Conservation (phyloP, 1,140 invertebrate genomes). For the Rhynchophorus ferrugineus region DNA sequence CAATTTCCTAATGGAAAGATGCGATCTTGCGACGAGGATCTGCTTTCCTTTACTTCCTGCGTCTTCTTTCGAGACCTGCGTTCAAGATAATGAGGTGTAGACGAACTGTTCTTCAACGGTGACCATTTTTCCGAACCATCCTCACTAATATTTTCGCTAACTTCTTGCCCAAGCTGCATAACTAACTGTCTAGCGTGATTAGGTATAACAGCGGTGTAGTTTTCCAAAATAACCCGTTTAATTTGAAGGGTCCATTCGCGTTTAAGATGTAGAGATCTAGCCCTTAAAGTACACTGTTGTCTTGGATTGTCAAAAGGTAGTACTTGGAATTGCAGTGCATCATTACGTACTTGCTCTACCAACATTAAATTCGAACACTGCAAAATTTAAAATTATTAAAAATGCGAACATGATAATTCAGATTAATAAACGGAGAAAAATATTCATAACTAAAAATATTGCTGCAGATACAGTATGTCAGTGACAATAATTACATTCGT, state of each 20-base stretch:
- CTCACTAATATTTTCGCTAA: constrained; percentile 29
- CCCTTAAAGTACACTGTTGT: constrained; percentile 83
- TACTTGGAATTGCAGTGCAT: constrained; percentile 90
- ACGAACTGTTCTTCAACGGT: constrained; percentile 63
- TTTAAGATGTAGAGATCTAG: constrained; percentile 83
- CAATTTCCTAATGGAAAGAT: constrained; percentile 50
- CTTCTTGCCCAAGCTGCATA: constrained; percentile 81
- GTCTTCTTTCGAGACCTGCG: constrained; percentile 48
- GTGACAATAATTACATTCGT: no score
- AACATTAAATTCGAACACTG: constrained; percentile 97
- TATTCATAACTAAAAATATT: background rate
- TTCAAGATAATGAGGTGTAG: constrained; percentile 82
- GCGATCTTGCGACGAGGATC: constrained; percentile 35
- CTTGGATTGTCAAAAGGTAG: constrained; percentile 92
- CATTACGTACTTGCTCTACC: constrained; percentile 89
- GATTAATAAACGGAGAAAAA: background rate
- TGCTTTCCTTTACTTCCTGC: constrained; percentile 31
- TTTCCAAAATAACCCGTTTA: constrained; percentile 88
- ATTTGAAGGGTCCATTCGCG: constrained; percentile 86
- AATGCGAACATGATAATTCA: background rate
- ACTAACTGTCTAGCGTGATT: constrained; percentile 87
- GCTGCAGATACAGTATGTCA: no score
- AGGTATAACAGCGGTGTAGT: constrained; percentile 89
- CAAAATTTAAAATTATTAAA: constrained; percentile 13
- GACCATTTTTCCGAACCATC: constrained; percentile 37